Conservation (phyloP, 2,888 invertebrate genomes). For the Balanococcus diminutus region DNA sequence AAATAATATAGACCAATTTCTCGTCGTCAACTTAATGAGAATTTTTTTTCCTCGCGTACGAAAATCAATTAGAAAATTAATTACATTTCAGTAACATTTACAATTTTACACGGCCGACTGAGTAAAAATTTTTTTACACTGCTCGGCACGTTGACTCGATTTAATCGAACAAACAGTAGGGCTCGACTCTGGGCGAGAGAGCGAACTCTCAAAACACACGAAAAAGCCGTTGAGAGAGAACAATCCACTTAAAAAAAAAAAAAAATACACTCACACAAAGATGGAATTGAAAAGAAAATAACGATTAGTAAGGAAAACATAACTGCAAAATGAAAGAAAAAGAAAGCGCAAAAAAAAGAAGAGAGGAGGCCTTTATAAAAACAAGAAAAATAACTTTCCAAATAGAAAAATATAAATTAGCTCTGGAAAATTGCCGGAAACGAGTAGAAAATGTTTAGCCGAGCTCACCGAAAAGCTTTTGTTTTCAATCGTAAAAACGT, state of each 20-base stretch:
- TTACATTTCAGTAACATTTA: neutral
- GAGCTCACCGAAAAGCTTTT: slow-evolving; percentile 23
- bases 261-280: neutral
- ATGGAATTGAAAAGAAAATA: slow-evolving; percentile 11
- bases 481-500: slow-evolving; percentile 28
- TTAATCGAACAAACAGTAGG: neutral
- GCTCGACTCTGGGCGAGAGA: neutral
- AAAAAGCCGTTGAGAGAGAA: neutral
- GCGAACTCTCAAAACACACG: neutral
- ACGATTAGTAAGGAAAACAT: slow-evolving; percentile 21
- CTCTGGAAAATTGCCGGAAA: slow-evolving; percentile 23
- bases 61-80: slow-evolving; percentile 23
- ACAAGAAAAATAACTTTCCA: slow-evolving; percentile 17
- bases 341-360: neutral
- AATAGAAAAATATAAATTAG: slow-evolving; percentile 30
- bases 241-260: neutral
- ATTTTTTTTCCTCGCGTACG: neutral
- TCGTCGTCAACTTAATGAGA: neutral
- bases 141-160: neutral
- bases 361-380: neutral
- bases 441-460: slow-evolving; percentile 27
- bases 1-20: neutral
- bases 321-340: slow-evolving; percentile 2
- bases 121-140: neutral
- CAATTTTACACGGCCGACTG: neutral